Conservation (phyloP, 2,888 invertebrate species). For the Nyleta sp. region DNA sequence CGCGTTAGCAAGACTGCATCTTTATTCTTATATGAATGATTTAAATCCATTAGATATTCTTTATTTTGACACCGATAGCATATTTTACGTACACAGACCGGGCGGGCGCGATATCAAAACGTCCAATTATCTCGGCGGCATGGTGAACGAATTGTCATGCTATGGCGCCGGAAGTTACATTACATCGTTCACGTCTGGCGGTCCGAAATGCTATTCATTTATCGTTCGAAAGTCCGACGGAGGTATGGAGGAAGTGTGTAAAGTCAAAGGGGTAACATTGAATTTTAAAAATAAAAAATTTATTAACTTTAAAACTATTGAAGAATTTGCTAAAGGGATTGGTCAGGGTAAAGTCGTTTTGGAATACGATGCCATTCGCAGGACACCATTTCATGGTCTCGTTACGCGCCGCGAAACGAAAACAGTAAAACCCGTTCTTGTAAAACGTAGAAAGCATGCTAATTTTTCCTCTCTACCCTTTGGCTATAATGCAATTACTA, state of each 20-base stretch:
- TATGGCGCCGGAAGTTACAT: neutral
- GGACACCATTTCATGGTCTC: slow-evolving; percentile 20
- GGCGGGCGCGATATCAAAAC: neutral
- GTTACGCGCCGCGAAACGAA: slow-evolving; percentile 5
- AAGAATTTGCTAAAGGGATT: slow-evolving; percentile 5
- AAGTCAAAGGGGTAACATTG: slow-evolving; percentile 26
- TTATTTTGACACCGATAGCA: slow-evolving; percentile 41
- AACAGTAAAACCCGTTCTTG: slow-evolving; percentile 12
- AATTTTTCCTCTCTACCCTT: no score
- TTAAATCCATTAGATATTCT: slow-evolving; percentile 64
- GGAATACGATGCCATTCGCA: slow-evolving; percentile 3
- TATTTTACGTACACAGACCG: neutral
- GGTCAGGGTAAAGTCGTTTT: neutral
- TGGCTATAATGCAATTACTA: no score
- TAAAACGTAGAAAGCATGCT: no score
- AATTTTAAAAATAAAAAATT: slow-evolving; percentile 31
- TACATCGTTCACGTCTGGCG: neutral
- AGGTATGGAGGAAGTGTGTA: slow-evolving; percentile 11
- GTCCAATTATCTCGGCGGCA: neutral
- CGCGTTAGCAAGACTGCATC: slow-evolving; percentile 55
- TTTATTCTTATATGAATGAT: slow-evolving; percentile 73
- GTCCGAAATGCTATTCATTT: slow-evolving; percentile 47
- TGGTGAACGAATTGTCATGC: neutral
- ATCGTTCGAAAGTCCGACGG: slow-evolving; percentile 4
- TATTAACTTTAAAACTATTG: slow-evolving; percentile 18